A percentile compares a stretch with the other conserved stretches of the same genome.
These are phyloP conservation scores for Drosophila kanapiae DNA, from an alignment of 1,140 invertebrate genomes.

Conservation along the genomic window DNA sequence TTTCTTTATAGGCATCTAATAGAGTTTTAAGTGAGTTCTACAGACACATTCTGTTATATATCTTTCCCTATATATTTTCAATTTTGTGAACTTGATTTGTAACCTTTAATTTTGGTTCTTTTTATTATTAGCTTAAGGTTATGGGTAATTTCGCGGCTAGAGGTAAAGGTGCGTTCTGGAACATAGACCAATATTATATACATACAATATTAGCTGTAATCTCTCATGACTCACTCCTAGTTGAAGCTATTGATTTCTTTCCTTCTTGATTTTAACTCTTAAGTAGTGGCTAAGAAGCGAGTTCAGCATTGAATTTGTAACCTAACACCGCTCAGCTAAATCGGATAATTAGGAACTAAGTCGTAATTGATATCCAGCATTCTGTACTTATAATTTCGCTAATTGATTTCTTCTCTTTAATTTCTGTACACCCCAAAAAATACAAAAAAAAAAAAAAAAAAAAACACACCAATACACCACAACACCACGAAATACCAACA, in stretches of 20 bases:
- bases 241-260: conserved; percentile 28
- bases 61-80: conserved; percentile 11
- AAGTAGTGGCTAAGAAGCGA: conserved; percentile 38
- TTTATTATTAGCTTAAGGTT: conserved; percentile 78
- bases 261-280: conserved; percentile 13
- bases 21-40: background rate
- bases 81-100: conserved; percentile 53
- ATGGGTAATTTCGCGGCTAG: conserved; percentile 78
- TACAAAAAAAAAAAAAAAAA: conserved; percentile 31
- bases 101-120: conserved; percentile 58
- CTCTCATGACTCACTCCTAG: conserved; percentile 46
- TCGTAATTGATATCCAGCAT: conserved; percentile 42
- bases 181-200: conserved; percentile 30
- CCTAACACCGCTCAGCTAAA: conserved; percentile 37
- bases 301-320: conserved; percentile 27
- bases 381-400: conserved; percentile 75
- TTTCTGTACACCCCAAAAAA: conserved; percentile 70
- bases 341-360: conserved; percentile 51
- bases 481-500: conserved; percentile 35
- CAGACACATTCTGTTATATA: background rate
- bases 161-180: conserved; percentile 78
- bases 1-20: background rate
- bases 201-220: conserved; percentile 21
- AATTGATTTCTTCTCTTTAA: conserved; percentile 82
- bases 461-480: conserved; percentile 39